Base-by-base conservation (phyloP, 2,888 invertebrate genomes). In the Eilema griseolum region DNA sequence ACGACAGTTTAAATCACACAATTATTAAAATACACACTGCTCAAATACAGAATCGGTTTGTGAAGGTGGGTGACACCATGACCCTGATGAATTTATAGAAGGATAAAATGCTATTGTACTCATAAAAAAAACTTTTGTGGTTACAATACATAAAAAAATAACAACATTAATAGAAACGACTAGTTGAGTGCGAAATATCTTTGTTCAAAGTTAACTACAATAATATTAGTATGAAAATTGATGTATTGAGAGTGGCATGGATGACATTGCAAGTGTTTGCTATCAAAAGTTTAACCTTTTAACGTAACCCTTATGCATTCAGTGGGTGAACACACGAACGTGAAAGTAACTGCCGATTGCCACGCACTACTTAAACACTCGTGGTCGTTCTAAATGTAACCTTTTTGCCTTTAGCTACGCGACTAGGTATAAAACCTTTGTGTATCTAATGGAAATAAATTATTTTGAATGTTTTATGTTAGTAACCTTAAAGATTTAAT, bases 261-360 rank as follows among this genome's bases (percentile, higher is more conserved):
- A 80, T 79, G 79, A 73, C 75, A 75, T 81, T 79, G 81, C 79
- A 79, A 81, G 79, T 81, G 77, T 79, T 80, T 77, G 70, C 70
- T 81, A 79, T 77, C 75, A 77, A 79, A 80, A 81, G 70, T 77
- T 77, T 75, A 80, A 79, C 77, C 79, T 80, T 78, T 81, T 74
- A 81, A 70, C 74, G 73, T 77, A 77, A 81, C 80, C 79, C 74
- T 68, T 81, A 74, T 81, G 81, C 81, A 81, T 81, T 81, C 60
- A 78, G 78, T 74, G 74, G 66, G 71, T 67, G 73, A 81, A 71
- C 74, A 79, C 80, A 82, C 80, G 80, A 80, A 79, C 78, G 74
- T 69, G 65, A 73, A 78, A 73, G 71, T 81, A 80, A 81, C 81
- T 80, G 80, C 80, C 72, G 72, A 77, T 78, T 73, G 73, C 80